These are phyloP conservation scores for Cerceris rybyensis DNA, from an alignment of 2,888 invertebrate species.

Conservation along the genomic window DNA sequence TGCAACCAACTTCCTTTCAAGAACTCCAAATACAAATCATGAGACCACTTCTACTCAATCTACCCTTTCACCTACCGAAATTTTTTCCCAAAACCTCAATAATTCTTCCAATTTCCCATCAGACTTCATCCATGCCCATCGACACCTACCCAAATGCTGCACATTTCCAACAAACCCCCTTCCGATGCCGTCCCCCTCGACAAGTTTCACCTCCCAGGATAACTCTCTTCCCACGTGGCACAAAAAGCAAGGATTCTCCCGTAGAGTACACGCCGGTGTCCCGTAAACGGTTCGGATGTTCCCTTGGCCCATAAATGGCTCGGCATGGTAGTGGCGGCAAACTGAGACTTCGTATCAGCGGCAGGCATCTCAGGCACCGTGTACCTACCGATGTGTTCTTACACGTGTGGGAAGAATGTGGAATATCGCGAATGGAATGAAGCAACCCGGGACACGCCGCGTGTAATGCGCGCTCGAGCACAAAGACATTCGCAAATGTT, in stretches of 20 bases:
- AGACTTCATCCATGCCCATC: too few species aligned
- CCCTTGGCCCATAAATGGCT: slow-evolving; percentile 76
- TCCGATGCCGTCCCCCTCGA: neutral
- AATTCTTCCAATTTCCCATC: too few species aligned
- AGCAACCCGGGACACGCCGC: slow-evolving; percentile 72
- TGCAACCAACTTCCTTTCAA: too few species aligned
- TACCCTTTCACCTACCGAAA: too few species aligned
- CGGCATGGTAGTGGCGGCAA: slow-evolving; percentile 66
- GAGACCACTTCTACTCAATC: too few species aligned
- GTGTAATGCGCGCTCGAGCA: slow-evolving; percentile 50
- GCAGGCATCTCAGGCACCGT: slow-evolving; percentile 74
- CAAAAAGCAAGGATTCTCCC: slow-evolving; percentile 51
- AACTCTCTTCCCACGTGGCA: slow-evolving; percentile 51
- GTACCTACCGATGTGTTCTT: slow-evolving; percentile 74
- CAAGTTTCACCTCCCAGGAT: neutral
- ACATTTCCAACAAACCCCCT: too few species aligned
- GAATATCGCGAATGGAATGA: slow-evolving; percentile 79
- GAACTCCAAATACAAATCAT: too few species aligned
- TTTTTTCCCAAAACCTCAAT: too few species aligned
- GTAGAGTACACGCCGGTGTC: slow-evolving; percentile 33
- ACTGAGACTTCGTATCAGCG: slow-evolving; percentile 71
- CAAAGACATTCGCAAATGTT: neutral
- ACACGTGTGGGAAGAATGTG: slow-evolving; percentile 81
- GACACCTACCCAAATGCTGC: too few species aligned
- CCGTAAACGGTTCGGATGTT: slow-evolving; percentile 77